Conservation (phyloP, 2,797 vertebrate species). For the Myripristis jacobus region DNA sequence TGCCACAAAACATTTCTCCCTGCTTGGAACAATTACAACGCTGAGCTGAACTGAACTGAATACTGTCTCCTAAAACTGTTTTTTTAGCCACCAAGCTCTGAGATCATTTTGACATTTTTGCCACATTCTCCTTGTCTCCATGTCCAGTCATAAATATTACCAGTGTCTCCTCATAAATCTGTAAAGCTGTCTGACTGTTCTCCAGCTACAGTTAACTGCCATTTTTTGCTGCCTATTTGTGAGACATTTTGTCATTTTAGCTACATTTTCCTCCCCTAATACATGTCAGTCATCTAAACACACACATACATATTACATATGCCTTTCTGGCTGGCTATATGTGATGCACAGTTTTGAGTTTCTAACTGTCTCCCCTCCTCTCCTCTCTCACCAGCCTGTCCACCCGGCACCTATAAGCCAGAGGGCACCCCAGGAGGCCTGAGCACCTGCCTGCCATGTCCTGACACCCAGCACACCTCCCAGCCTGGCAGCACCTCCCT, state of each 20-base stretch:
- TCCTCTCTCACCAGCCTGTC: conserved; percentile 85
- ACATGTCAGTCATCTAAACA: neutral
- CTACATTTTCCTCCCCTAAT: conserved; percentile 22
- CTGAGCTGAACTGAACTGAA: neutral
- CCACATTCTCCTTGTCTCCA: conserved; percentile 50
- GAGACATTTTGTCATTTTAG: neutral
- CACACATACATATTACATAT: conserved; percentile 26
- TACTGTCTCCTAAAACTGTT: neutral
- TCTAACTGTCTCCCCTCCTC: neutral
- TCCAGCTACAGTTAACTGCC: conserved; percentile 8
- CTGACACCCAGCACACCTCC: conserved; percentile 90
- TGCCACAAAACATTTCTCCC: conserved; percentile 18
- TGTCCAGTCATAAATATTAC: conserved; percentile 62
- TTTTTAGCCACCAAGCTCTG: conserved; percentile 43
- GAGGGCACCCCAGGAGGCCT: conserved; percentile 91
- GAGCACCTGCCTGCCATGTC: conserved; percentile 89
- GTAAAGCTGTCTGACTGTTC: conserved; percentile 29
- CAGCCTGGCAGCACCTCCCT: conserved; percentile 91
- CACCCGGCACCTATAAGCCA: conserved; percentile 93
- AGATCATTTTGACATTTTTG: conserved; percentile 49
- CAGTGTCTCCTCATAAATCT: conserved; percentile 56
- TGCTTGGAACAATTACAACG: conserved; percentile 52
- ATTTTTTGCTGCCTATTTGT: conserved; percentile 1
- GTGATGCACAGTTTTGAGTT: neutral
- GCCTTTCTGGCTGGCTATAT: conserved; percentile 4